Base-by-base conservation (phyloP, 2,888 invertebrate species). In the Oligia latruncula region DNA sequence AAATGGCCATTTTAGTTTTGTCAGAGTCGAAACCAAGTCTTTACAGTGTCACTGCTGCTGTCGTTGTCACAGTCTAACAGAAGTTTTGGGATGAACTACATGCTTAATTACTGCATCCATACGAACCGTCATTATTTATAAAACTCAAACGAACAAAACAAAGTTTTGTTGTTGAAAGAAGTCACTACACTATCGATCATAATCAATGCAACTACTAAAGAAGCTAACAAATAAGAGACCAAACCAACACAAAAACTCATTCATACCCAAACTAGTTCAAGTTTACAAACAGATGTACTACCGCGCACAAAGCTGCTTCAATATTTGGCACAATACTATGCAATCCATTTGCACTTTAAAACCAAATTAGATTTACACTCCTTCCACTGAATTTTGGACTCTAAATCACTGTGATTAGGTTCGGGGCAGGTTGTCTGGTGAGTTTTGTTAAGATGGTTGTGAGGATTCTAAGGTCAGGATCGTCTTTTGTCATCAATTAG, bases 201-300 rank as follows among this genome's bases (percentile, higher is more conserved):
- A 76, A 74, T 77, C 71, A 85, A 55, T 23, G 5, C 64, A 73
- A 76, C 75, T 78, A 70, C 76, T 58, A 76, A 77, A 85, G 76
- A 88, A 83, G 80, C 75, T 77, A 87, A 87, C 80, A 85, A 80
- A 80, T 84, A 84, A 89, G 74, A 82, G 73, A 87, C 82, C 79
- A 84, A 90, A 84, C 76, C 77, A 88, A 93, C 90, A 92, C 91
- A 91, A 91, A 89, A 89, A 88, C 92, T 92, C 94, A 96, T 95
- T 95, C 94, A 95, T 91, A 91, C 86, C 82, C 85, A 89, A 96
- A 92, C 88, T 93, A 95, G 95, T 96, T 95, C 96, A 96, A 96
- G 96, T 96, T 94, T 94, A 95, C 94, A 92, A 93, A 90, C 91
- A 89, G 87, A 90, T 83, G 93, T 94, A 94, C 93, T 92, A 91